These are phyloP conservation scores for Phymastichus coffea DNA, from an alignment of 1,140 invertebrate species.

Conservation along the genomic window DNA sequence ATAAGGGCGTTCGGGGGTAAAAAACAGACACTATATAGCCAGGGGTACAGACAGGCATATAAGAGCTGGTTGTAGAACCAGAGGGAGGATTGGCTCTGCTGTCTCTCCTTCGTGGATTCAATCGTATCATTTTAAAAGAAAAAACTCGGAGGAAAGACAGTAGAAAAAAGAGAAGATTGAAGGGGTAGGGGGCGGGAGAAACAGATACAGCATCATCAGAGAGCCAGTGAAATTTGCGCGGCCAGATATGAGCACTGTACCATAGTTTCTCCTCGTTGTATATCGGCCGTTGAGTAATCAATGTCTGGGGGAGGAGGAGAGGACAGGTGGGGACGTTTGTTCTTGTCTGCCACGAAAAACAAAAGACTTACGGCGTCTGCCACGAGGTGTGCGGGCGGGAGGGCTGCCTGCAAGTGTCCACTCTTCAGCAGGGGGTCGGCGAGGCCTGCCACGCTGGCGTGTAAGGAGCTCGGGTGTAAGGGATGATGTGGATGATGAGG, in stretches of 20 bases:
- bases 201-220: neutral
- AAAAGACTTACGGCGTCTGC: slow-evolving; percentile 58
- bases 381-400: slow-evolving; percentile 73
- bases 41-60: neutral
- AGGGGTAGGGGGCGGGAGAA: neutral
- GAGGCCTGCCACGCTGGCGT: slow-evolving; percentile 68
- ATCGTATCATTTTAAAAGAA: no score
- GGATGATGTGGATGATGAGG: slow-evolving; percentile 50
- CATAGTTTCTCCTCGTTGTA: neutral
- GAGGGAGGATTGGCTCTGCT: neutral
- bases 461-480: slow-evolving; percentile 58
- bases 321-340: slow-evolving; percentile 23
- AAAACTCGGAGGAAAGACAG: neutral
- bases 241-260: neutral
- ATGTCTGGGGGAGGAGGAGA: slow-evolving; percentile 11
- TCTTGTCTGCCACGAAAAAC: slow-evolving; percentile 44
- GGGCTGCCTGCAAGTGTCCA: slow-evolving; percentile 75
- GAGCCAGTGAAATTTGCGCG: neutral
- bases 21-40: slow-evolving; percentile 12
- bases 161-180: neutral
- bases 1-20: neutral
- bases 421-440: slow-evolving; percentile 73
- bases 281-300: neutral
- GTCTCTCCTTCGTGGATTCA: neutral
- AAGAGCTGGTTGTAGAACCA: neutral